Evolutionary conservation across 2,113 vertebrate species (phyloP), one percentile per base, ranked within the genome.

Genomic region (Alethe castanea): DNA sequence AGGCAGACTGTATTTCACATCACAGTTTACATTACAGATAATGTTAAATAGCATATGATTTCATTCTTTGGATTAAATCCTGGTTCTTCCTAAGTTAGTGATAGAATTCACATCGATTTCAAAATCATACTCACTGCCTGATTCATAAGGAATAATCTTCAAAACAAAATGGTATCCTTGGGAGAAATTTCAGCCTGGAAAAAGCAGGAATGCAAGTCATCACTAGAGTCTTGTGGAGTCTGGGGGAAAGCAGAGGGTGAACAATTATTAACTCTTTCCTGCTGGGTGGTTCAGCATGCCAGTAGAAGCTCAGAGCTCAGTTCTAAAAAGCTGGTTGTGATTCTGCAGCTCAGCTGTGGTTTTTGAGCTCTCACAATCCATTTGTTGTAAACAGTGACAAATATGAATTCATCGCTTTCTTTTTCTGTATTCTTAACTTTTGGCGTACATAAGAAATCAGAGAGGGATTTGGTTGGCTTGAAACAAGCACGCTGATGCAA

Each of bases 21-120:
- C 54, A 79, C 95, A 91, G 84, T 77, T 92, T 95, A 82, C 50
- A 38, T 76, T 84, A 61, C 83, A 87, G 80, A 87, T 69, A 61
- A 71, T 79, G 47, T 86, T 81, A 89, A 92, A 87, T 54, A 91
- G 33, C 89, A 70, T 90, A 92, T 86, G 90, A 60, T 47, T 83
- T 11, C 60, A 36, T 81, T 91, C 24, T 92, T 86, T 84, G 77
- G 91, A 86, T 85, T 40, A 66, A 82, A 77, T 92, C 59, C 74
- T 61, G 72, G 70, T 29, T 79, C 29, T 44, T 54, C 33, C 53
- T 42, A 38, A 82, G 14, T 73, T 47, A 42, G 35, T 42, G 70
- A 65, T 40, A 91, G 74, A 89, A 89, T 61, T 81, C 26, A 7
- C 31, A 50, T 47, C 8, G 0, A 54, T 84, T 94, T 91, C 19